Evolutionary conservation across 2,797 vertebrate genomes (phyloP).

Genomic region (Pampus argenteus): DNA sequence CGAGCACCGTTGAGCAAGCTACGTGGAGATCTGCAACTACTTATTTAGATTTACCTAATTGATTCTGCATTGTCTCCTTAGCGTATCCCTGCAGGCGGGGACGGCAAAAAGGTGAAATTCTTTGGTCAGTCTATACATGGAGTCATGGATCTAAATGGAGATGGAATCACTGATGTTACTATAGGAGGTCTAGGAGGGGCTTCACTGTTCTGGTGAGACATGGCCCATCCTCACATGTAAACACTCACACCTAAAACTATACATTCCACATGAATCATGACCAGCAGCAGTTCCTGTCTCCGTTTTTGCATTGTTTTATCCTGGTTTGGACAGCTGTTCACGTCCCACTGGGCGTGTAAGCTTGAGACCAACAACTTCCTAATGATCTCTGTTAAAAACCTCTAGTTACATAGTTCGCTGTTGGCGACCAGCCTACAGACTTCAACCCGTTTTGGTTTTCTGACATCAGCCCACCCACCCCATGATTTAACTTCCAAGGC

Average conservation of each 20-base stretch:
- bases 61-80: constrained; percentile 64
- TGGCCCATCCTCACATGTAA: constrained; percentile 28
- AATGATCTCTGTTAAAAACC: constrained; percentile 56
- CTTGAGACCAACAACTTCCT: constrained; percentile 67
- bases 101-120: constrained; percentile 92
- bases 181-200: constrained; percentile 97
- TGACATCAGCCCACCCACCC: constrained; percentile 62
- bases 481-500: constrained; percentile 61
- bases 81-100: constrained; percentile 95
- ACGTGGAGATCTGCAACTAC: neutral
- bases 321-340: constrained; percentile 76
- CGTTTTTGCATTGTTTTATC: constrained; percentile 42
- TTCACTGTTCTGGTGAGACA: constrained; percentile 93
- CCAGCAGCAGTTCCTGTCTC: constrained; percentile 32
- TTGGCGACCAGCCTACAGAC: constrained; percentile 51
- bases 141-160: constrained; percentile 95
- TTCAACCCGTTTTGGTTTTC: constrained; percentile 48
- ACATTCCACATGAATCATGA: constrained; percentile 39
- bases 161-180: constrained; percentile 94
- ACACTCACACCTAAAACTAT: constrained; percentile 25
- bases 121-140: constrained; percentile 98
- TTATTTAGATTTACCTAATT: neutral
- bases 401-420: constrained; percentile 18
- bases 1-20: neutral
- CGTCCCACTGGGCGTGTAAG: constrained; percentile 59